A percentile compares a stretch with the other conserved stretches of the same genome.
Conservation (phyloP, 1,140 invertebrate genomes). For the Drosophila leontia region DNA sequence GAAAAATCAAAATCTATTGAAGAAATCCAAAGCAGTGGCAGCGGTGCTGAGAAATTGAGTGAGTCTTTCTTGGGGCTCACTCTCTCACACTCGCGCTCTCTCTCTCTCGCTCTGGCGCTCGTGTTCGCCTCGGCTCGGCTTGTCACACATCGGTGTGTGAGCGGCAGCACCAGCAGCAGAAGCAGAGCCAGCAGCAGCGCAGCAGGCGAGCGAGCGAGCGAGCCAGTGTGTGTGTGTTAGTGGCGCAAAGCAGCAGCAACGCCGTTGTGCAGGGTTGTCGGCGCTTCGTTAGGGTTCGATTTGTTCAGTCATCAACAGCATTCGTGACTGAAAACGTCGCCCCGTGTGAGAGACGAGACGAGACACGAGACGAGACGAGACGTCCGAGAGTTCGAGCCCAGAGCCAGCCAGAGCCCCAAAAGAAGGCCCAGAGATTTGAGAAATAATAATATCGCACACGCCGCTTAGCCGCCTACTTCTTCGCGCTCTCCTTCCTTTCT, state of each 20-base stretch:
- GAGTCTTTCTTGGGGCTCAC: slow-evolving; percentile 23
- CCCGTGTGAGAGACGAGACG: slow-evolving; percentile 55
- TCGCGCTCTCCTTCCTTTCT: slow-evolving; percentile 8
- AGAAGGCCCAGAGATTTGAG: slow-evolving; percentile 14
- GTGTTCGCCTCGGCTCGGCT: slow-evolving; percentile 5
- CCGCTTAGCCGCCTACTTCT: slow-evolving; percentile 11
- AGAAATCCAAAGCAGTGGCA: slow-evolving; percentile 70
- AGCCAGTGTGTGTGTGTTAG: background rate
- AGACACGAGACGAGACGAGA: slow-evolving; percentile 47
- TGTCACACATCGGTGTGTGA: background rate
- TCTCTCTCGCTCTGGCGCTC: slow-evolving; percentile 7
- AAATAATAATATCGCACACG: slow-evolving; percentile 13
- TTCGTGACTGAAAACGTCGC: slow-evolving; percentile 85
- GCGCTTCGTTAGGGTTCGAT: slow-evolving; percentile 74
- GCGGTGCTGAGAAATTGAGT: slow-evolving; percentile 60
- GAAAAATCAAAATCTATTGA: slow-evolving; percentile 79
- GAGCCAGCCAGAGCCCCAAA: too few relatives aligned
- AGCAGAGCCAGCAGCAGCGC: slow-evolving; percentile 3
- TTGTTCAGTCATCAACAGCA: slow-evolving; percentile 84
- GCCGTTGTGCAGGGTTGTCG: slow-evolving; percentile 70
- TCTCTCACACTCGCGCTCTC: background rate
- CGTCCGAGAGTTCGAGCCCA: slow-evolving; percentile 39
- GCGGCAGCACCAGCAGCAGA: background rate
- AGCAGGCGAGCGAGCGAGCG: slow-evolving; percentile 1
- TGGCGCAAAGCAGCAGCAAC: slow-evolving; percentile 6